A percentile compares a stretch with the other conserved stretches of the same genome.
These are phyloP conservation scores for Mugil cephalus DNA, from an alignment of 2,113 vertebrate genomes.

Conservation along the genomic window DNA sequence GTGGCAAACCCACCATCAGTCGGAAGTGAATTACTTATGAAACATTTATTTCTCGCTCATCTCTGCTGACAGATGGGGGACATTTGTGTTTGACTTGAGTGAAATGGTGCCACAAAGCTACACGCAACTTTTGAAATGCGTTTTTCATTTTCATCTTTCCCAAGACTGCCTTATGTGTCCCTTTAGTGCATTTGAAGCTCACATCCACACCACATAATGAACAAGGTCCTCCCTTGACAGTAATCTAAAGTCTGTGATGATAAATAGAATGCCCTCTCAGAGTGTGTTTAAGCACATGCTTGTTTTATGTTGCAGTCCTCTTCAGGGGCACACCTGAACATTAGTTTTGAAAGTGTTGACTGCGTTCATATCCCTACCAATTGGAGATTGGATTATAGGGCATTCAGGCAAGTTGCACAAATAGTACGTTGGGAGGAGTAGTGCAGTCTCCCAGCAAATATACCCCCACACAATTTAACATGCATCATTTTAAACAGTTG, in stretches of 20 bases:
- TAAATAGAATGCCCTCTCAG: slow-evolving; percentile 19
- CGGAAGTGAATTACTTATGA: slow-evolving; percentile 39
- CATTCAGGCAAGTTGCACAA: background rate
- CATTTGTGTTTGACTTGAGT: slow-evolving; percentile 26
- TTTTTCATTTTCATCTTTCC: slow-evolving; percentile 35
- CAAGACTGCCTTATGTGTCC: background rate
- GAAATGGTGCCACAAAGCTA: slow-evolving; percentile 8
- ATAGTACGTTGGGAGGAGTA: background rate
- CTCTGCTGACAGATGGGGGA: slow-evolving; percentile 1
- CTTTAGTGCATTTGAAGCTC: slow-evolving; percentile 15
- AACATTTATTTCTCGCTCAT: slow-evolving; percentile 31
- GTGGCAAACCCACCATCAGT: slow-evolving; percentile 34
- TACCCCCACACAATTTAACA: too few relatives aligned
- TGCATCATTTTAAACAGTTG: too few relatives aligned
- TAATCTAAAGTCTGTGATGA: slow-evolving; percentile 29
- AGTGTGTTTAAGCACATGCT: slow-evolving; percentile 9
- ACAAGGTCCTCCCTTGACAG: slow-evolving; percentile 1
- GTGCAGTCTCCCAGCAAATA: too few relatives aligned
- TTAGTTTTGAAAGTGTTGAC: too few relatives aligned
- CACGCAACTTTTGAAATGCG: slow-evolving; percentile 22
- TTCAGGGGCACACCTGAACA: background rate
- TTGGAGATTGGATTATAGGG: background rate
- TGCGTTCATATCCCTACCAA: background rate
- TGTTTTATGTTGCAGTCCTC: slow-evolving; percentile 15
- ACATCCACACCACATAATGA: background rate